Base-by-base conservation (phyloP, 2,113 vertebrate species). In the Menidia beryllina region DNA sequence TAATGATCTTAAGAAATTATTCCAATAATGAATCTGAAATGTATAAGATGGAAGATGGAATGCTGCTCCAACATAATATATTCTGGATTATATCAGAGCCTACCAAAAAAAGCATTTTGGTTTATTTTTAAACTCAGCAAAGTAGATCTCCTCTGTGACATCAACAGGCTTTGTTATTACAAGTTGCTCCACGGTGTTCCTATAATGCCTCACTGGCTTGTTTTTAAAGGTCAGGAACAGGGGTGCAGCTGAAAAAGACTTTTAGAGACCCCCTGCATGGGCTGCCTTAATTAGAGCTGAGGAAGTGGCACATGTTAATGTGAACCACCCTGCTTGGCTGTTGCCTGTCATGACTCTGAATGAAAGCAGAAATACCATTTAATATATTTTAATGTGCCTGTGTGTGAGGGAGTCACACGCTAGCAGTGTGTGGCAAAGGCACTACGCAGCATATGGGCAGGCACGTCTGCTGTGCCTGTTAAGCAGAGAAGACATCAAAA, bases 301-400 rank as follows among this genome's bases (percentile, higher is more conserved):
- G 88, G 86, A 91, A 89, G 85, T 86, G 77, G 77, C 78, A 45
- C 24, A 72, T 86, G 72, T 85, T 86, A 83, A 88, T 58, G n/a
- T 60, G 51, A 83, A 72, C 83, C 78, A 79, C 63, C 84, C 82
- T 75, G 75, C 75, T 81, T 14, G 81, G 43, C 73, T 77, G 82
- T 84, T 89, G 75, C 75, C 60, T 90, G 82, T 77, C 82, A 84
- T 81, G 90, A 88, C 80, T 82, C 69, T 86, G 85, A 91, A 85
- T 77, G 67, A 89, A 88, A 91, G 86, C 90, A 86, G 86, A 85
- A 88, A 83, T 69, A 73, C 58, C 61, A 9, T 83, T 87, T 89
- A 84, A 88, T 90, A 88, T 88, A 49, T 88, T 88, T 89, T 88
- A 82, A 86, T 87, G 86, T 88, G 77, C 77, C 45, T 73, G 75